phyloP scores from a whole-genome alignment of 2,888 invertebrate genomes.

The Ryuthela nishihirai region DNA sequence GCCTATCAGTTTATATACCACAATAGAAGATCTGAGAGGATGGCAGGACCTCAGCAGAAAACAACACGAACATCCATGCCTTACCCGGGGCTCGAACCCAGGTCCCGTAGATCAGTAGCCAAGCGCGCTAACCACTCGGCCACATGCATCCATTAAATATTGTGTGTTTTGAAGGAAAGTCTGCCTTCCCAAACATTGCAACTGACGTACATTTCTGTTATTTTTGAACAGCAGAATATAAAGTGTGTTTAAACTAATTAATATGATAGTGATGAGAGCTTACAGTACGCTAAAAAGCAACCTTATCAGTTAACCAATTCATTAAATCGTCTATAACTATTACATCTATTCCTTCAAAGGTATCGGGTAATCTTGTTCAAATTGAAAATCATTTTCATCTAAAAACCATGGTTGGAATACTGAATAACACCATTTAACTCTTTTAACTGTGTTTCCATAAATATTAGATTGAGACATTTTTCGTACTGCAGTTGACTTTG shows the following conservation, averaged over 20 bases:
- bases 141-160: slow-evolving; percentile 27
- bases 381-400: slow-evolving; percentile 12
- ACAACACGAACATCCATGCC: too few species aligned
- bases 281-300: slow-evolving; percentile 5
- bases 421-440: slow-evolving; percentile 20
- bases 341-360: slow-evolving; percentile 4
- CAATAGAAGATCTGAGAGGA: too few species aligned
- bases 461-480: slow-evolving; percentile 5
- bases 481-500: slow-evolving; percentile 5
- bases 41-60: too few species aligned
- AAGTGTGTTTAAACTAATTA: slow-evolving; percentile 15
- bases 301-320: slow-evolving; percentile 3
- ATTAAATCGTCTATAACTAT: slow-evolving; percentile 17
- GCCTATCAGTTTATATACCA: too few species aligned
- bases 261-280: slow-evolving; percentile 11
- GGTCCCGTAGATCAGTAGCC: too few species aligned
- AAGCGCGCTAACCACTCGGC: too few species aligned
- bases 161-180: slow-evolving; percentile 1
- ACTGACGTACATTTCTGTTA: slow-evolving; percentile 13
- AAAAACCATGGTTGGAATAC: slow-evolving; percentile 5
- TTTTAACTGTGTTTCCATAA: background rate
- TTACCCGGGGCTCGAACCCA: too few species aligned
- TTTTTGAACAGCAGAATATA: slow-evolving; percentile 24
- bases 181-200: slow-evolving; percentile 10
- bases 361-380: slow-evolving; percentile 15